phyloP scores from a whole-genome alignment of 2,797 vertebrate genomes.

The Cryptoblepharus egeriae region DNA sequence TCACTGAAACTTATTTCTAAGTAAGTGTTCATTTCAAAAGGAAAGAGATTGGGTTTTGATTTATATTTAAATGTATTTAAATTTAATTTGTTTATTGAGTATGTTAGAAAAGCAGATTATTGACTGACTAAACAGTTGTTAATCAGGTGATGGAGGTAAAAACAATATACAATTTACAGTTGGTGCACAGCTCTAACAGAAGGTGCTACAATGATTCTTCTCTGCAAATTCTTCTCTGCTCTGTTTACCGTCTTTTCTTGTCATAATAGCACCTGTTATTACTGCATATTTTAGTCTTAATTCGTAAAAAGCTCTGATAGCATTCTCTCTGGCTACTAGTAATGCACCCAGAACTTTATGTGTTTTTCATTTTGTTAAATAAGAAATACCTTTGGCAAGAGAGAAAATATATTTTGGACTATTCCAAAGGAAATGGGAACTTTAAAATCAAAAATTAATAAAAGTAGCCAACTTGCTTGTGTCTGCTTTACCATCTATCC shows the following conservation, averaged over 20 bases:
- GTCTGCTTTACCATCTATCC: constrained; percentile 8
- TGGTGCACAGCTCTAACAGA: neutral
- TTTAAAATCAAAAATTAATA: neutral
- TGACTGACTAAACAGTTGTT: neutral
- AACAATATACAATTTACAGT: neutral
- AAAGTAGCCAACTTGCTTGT: constrained; percentile 36
- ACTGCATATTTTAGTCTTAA: neutral
- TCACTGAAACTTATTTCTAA: no score
- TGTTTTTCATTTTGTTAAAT: neutral
- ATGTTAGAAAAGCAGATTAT: neutral
- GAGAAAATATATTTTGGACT: constrained; percentile 9
- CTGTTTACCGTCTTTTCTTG: neutral
- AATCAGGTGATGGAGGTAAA: neutral
- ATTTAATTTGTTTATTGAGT: neutral
- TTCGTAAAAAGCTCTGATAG: neutral
- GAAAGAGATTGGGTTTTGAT: neutral
- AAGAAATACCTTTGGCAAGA: neutral
- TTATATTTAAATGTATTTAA: neutral
- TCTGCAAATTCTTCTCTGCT: neutral
- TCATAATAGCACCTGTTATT: accelerated
- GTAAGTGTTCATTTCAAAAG: neutral
- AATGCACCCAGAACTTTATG: neutral
- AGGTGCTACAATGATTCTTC: neutral
- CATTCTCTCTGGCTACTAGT: neutral
- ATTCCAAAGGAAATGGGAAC: neutral